Percentiles rank a stretch among this genome's conserved stretches.
phyloP scores from a whole-genome alignment of 2,888 invertebrate species.

The Gerris lacustris region DNA sequence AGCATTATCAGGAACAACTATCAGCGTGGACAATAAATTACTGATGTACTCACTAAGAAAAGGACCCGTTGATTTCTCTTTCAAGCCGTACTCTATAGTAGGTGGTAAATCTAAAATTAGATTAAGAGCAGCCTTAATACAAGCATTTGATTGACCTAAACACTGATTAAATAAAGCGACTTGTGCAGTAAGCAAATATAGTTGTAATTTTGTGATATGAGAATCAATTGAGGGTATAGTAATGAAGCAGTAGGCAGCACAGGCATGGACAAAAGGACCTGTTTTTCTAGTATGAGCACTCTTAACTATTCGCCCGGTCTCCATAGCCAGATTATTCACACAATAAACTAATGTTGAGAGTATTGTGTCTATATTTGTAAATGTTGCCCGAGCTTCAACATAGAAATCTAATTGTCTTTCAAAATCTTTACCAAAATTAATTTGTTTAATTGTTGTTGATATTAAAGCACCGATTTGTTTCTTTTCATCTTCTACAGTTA shows the following conservation, averaged over 20 bases:
- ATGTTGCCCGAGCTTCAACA: slow-evolving; percentile 79
- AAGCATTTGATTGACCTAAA: slow-evolving; percentile 88
- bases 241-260: slow-evolving; percentile 89
- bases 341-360: slow-evolving; percentile 59
- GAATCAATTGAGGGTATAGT: slow-evolving; percentile 89
- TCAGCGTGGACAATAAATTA: slow-evolving; percentile 67
- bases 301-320: slow-evolving; percentile 52
- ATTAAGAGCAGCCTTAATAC: slow-evolving; percentile 76
- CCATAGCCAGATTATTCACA: slow-evolving; percentile 66
- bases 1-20: slow-evolving; percentile 80
- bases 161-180: slow-evolving; percentile 81
- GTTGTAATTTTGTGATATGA: slow-evolving; percentile 61
- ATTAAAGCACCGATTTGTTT: slow-evolving; percentile 74
- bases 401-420: slow-evolving; percentile 88
- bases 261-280: slow-evolving; percentile 78
- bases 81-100: slow-evolving; percentile 57
- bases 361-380: slow-evolving; percentile 81
- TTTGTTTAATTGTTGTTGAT: slow-evolving; percentile 62
- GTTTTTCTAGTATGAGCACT: slow-evolving; percentile 68
- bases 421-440: slow-evolving; percentile 72
- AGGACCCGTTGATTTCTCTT: slow-evolving; percentile 57
- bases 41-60: slow-evolving; percentile 57
- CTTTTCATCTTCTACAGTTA: slow-evolving; percentile 84
- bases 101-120: slow-evolving; percentile 66
- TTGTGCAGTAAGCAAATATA: slow-evolving; percentile 79